phyloP scores from a whole-genome alignment of 2,113 vertebrate genomes.

The Nothobranchius furzeri region DNA sequence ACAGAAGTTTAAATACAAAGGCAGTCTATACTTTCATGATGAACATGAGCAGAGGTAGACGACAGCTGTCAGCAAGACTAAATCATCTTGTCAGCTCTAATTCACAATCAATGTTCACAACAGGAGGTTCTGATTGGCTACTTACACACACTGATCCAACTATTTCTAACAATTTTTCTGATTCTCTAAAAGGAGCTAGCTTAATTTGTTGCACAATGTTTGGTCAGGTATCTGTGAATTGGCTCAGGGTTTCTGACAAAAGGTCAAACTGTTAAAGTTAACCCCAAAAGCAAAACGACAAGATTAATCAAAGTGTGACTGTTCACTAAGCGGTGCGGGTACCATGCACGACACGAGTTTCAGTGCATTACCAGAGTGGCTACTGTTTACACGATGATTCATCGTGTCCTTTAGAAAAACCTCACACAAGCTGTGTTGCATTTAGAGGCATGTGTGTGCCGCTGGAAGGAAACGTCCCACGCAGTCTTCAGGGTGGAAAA shows the following conservation, averaged over 20 bases:
- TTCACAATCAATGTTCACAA: neutral
- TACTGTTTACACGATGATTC: conserved; percentile 29
- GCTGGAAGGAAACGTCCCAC: conserved; percentile 27
- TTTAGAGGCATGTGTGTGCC: conserved; percentile 2
- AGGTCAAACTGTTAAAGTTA: neutral
- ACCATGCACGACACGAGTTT: conserved; percentile 9
- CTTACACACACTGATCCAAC: neutral
- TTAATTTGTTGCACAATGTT: neutral
- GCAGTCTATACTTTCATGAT: neutral
- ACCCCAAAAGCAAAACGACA: neutral
- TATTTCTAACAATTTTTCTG: neutral
- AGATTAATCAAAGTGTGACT: neutral
- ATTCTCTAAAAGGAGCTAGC: neutral
- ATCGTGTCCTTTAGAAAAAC: conserved; percentile 39
- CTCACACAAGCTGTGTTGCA: neutral
- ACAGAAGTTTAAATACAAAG: neutral
- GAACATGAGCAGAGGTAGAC: neutral
- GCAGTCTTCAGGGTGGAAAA: conserved; percentile 22
- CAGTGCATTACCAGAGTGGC: conserved; percentile 6
- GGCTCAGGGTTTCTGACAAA: neutral
- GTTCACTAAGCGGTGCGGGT: neutral
- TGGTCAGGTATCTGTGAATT: neutral
- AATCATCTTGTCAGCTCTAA: neutral
- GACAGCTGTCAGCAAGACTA: neutral
- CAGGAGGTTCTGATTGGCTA: neutral